Conservation (phyloP, 2,113 vertebrate species). For the Hippocampus zosterae region DNA sequence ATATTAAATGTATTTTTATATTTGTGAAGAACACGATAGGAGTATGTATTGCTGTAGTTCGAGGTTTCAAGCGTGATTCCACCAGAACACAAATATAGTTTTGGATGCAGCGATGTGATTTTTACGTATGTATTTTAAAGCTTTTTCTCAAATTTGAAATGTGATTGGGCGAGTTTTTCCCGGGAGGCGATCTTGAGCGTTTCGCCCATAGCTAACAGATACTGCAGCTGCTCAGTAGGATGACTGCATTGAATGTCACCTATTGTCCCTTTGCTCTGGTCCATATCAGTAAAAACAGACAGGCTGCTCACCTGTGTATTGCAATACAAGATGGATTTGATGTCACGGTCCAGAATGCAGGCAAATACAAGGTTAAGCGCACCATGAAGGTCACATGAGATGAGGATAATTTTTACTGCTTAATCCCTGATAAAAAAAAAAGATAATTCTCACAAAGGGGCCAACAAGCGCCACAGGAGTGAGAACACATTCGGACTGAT, state of each 20-base stretch:
- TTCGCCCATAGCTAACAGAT: slow-evolving; percentile 6
- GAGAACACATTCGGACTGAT: not conserved
- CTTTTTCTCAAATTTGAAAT: not conserved
- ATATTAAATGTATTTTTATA: not conserved
- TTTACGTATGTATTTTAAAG: slow-evolving; percentile 1
- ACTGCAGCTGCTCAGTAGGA: not conserved
- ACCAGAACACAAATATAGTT: not conserved
- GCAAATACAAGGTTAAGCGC: not conserved
- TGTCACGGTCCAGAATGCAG: not conserved
- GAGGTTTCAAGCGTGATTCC: slow-evolving; percentile 15
- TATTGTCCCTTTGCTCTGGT: not conserved
- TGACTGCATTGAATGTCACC: not conserved
- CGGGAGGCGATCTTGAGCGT: not conserved
- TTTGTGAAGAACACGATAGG: not conserved
- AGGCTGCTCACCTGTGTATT: not conserved
- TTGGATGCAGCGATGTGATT: slow-evolving; percentile 5
- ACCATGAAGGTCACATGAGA: too few species aligned
- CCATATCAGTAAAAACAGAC: not conserved
- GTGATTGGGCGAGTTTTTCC: not conserved
- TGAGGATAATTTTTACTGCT: not conserved
- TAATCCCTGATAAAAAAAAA: slow-evolving; percentile 1
- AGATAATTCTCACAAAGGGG: not conserved
- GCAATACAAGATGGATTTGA: not conserved
- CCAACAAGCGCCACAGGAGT: not conserved
- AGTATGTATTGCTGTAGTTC: slow-evolving; percentile 29